Base-by-base conservation (phyloP, 2,888 invertebrate species). In the Therioaphis trifolii region DNA sequence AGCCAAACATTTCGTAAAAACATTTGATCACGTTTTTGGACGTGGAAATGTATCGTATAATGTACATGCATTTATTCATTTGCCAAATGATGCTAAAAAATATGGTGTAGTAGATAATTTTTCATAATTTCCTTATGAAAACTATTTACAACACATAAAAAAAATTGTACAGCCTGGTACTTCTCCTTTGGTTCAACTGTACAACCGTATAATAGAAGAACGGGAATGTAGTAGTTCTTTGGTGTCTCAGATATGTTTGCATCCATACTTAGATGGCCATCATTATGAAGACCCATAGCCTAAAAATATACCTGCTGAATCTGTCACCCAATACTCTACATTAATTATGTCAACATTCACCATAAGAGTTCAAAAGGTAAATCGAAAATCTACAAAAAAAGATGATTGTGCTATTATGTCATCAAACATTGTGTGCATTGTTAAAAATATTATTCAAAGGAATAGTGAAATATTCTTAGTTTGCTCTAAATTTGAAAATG, bases 61-160 rank as follows among this genome's bases (percentile, higher is more conserved):
- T 63, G 35, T 63, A 29, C 63, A 63, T 29, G 29, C 63, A 27
- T 18, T 35, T 29, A 63, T 63, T 29, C n/a, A 63, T 29, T 63
- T 63, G 15, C 18, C 63, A 1, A 14, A 63, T 29, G 63, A 63
- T 63, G 29, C 29, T 29, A 63, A 63, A 18, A 63, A 63, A n/a
- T 66, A 66, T 66, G 35, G 66, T 2, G 35, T 35, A n/a, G 29
- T 66, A 18, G 66, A 66, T 18, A 66, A 35, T 35, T 66, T 66
- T 66, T 66, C 35, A 14, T 29, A 29, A n/a, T 66, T 66, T 18
- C 66, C 35, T 66, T 66, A 66, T 66, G 66, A 35, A 35, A 66
- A 66, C n/a, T 66, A 35, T 29, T 35, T 66, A 18, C 66, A 66
- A 66, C 66, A 66, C n/a, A 18, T 66, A 66, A 66, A 66, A 66